These are phyloP conservation scores for Epiperipatus broadwayi DNA, from an alignment of 2,888 invertebrate species.

Conservation along the genomic window DNA sequence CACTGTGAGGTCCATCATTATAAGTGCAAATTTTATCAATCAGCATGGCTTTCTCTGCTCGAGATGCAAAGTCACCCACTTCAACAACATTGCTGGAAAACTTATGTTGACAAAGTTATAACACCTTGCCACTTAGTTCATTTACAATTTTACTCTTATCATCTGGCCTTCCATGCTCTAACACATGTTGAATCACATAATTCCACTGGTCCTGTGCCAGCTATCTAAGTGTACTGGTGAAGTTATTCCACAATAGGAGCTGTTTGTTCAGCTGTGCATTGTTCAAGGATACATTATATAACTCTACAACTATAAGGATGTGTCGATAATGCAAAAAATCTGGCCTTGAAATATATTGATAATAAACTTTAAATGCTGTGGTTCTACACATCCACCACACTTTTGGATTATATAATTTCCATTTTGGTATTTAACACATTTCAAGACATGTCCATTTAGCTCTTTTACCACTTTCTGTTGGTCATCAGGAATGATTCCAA, in stretches of 20 bases:
- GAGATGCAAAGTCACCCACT: conserved; percentile 89
- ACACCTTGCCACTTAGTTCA: conserved; percentile 69
- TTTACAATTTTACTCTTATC: conserved; percentile 87
- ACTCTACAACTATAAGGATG: conserved; percentile 99
- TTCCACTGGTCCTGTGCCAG: conserved; percentile 94
- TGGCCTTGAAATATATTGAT: conserved; percentile 58
- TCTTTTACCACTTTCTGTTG: conserved; percentile 85
- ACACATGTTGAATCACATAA: conserved; percentile 94
- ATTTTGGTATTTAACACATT: conserved; percentile 99
- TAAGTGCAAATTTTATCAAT: conserved; percentile 95
- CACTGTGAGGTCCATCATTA: conserved; percentile 57
- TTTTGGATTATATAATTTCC: conserved; percentile 99
- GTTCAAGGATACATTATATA: conserved; percentile 94
- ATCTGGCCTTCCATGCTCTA: conserved; percentile 87
- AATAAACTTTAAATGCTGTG: conserved; percentile 81
- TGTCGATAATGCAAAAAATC: conserved; percentile 82
- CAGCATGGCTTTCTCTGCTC: conserved; percentile 74
- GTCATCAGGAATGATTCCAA: too few relatives aligned
- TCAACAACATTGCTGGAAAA: conserved; percentile 79
- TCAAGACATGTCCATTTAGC: conserved; percentile 88
- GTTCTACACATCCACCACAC: conserved; percentile 97
- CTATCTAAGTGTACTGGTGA: conserved; percentile 80
- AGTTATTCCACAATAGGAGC: conserved; percentile 76
- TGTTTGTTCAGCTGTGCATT: conserved; percentile 80
- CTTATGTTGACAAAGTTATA: conserved; percentile 90